A percentile compares a stretch with the other conserved stretches of the same genome.
Evolutionary conservation across 2,888 invertebrate genomes (phyloP).

Genomic region (Aphidius colemani): DNA sequence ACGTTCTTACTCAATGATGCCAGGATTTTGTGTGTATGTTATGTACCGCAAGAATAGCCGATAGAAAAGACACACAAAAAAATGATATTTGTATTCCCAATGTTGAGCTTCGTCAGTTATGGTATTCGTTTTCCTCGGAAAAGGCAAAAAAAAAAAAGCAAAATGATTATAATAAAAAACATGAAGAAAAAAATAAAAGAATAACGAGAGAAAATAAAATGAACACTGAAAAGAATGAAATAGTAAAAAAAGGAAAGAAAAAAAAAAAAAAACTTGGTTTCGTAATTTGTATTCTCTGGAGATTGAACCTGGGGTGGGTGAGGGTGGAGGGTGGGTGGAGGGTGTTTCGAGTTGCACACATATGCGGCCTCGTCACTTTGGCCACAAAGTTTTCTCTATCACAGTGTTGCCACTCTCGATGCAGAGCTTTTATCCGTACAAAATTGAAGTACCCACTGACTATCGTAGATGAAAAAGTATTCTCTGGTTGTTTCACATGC

Average conservation of each 20-base stretch:
- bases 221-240: background rate
- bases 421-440: background rate
- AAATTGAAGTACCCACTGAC: constrained; percentile 7
- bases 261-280: constrained; percentile 27
- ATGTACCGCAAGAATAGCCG: constrained; percentile 12
- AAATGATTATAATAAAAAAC: background rate
- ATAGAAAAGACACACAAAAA: constrained; percentile 12
- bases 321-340: background rate
- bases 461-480: background rate
- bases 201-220: background rate
- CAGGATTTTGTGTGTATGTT: constrained; percentile 13
- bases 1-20: constrained; percentile 20
- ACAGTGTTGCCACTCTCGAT: background rate
- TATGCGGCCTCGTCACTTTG: constrained; percentile 24
- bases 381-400: constrained; percentile 7
- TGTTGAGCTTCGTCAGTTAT: constrained; percentile 7
- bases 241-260: background rate
- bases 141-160: too few relatives aligned
- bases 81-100: constrained; percentile 27
- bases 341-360: constrained; percentile 19
- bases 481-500: constrained; percentile 13
- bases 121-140: too few relatives aligned
- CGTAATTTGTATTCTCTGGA: constrained; percentile 37
- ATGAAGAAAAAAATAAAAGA: background rate
- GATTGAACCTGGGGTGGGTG: constrained; percentile 26